phyloP scores from a whole-genome alignment of 2,888 invertebrate species.

The Mimumesa dahlbomi region DNA sequence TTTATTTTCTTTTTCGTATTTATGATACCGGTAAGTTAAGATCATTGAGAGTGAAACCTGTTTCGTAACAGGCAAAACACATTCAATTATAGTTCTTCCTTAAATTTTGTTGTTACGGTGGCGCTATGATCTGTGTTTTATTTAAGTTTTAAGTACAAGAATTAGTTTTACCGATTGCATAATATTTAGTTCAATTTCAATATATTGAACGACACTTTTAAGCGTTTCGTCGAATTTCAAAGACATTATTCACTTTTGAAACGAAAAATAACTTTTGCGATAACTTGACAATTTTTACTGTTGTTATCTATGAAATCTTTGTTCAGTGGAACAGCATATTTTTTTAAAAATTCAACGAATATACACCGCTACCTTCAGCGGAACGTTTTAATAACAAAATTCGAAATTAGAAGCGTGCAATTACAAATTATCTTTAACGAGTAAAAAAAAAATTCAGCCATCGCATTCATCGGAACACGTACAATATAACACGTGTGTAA shows the following conservation, averaged over 20 bases:
- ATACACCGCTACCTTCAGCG: constrained; percentile 10
- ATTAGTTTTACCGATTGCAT: background rate
- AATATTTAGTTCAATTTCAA: background rate
- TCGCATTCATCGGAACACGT: constrained; percentile 27
- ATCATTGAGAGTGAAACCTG: background rate
- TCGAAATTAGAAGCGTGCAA: constrained; percentile 17
- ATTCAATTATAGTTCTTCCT: background rate
- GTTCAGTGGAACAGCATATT: constrained; percentile 39
- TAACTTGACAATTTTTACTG: constrained; percentile 39
- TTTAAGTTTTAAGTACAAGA: background rate
- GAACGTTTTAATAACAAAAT: constrained; percentile 39
- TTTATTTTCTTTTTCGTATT: constrained; percentile 31
- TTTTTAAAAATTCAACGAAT: constrained; percentile 41
- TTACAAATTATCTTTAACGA: constrained; percentile 6
- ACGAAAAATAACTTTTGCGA: constrained; percentile 14
- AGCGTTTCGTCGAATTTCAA: constrained; percentile 18
- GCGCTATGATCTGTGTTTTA: background rate
- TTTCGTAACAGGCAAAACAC: constrained; percentile 4
- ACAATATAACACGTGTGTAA: constrained; percentile 29
- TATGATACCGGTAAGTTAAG: constrained; percentile 18
- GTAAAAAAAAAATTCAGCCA: constrained; percentile 21
- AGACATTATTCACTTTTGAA: constrained; percentile 30
- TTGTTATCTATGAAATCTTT: constrained; percentile 43
- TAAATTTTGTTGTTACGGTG: background rate
- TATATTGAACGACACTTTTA: constrained; percentile 17